These are phyloP conservation scores for Oxygymnocypris stewartii DNA, from an alignment of 2,113 vertebrate species.

Conservation along the genomic window DNA sequence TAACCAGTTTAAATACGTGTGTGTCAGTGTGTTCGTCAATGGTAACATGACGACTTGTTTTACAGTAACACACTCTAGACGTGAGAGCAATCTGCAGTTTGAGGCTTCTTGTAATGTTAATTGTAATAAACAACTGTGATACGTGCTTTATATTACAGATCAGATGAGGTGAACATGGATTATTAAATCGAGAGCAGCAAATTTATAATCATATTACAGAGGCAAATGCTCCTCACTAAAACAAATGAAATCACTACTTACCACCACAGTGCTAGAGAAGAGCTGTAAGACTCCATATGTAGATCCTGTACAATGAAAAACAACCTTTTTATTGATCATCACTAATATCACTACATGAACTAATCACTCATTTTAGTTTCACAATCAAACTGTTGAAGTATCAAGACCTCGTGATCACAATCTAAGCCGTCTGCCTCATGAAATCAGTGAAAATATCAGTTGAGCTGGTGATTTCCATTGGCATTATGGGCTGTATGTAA, in stretches of 20 bases:
- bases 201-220: neutral
- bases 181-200: neutral
- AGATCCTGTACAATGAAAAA: conserved; percentile 78
- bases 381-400: neutral
- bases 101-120: neutral
- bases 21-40: neutral
- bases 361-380: neutral
- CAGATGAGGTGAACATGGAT: neutral
- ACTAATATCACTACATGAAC: neutral
- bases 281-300: conserved; percentile 91
- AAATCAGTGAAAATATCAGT: neutral
- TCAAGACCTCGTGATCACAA: conserved; percentile 32
- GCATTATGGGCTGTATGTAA: neutral
- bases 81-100: neutral
- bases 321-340: neutral
- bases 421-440: neutral
- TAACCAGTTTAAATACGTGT: conserved; percentile 63
- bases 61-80: conserved; percentile 12
- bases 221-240: neutral
- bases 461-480: conserved; percentile 3
- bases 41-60: conserved; percentile 21
- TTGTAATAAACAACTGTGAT: neutral
- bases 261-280: conserved; percentile 93
- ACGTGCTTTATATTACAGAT: neutral
- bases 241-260: conserved; percentile 75